These are phyloP conservation scores for Pelmatolapia mariae DNA, from an alignment of 2,113 vertebrate species.

Conservation along the genomic window DNA sequence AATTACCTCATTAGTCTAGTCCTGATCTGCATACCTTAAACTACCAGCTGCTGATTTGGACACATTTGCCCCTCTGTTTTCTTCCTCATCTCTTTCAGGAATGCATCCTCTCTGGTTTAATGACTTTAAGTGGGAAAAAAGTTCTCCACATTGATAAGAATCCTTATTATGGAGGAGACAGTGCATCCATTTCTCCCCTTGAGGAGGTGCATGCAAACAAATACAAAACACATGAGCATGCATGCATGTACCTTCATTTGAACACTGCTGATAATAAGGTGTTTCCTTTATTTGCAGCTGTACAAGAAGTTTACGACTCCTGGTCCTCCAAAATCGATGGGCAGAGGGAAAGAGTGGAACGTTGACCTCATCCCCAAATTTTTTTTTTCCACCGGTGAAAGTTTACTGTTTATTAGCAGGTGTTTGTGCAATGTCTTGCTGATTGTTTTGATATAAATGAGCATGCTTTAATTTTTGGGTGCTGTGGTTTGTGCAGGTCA, in stretches of 20 bases:
- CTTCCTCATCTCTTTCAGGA: conserved; percentile 52
- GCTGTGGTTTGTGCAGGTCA: conserved; percentile 71
- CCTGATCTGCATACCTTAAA: not conserved
- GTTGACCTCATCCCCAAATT: conserved; percentile 77
- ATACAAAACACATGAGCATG: not conserved
- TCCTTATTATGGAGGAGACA: conserved; percentile 71
- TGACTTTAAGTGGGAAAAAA: conserved; percentile 74
- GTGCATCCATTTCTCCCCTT: conserved; percentile 69
- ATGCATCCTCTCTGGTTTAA: conserved; percentile 73
- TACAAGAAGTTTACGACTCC: conserved; percentile 65
- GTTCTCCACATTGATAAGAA: conserved; percentile 78
- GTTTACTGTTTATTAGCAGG: not conserved
- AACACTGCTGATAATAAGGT: not conserved
- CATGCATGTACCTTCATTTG: not conserved
- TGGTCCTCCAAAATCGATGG: conserved; percentile 48
- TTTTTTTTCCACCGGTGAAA: conserved; percentile 66
- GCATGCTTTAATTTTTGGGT: not conserved
- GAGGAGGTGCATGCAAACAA: conserved; percentile 60
- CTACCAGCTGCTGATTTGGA: not conserved
- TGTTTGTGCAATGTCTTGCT: not conserved
- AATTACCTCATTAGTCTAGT: not conserved
- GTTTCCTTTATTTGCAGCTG: conserved; percentile 44
- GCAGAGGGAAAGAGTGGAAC: conserved; percentile 74
- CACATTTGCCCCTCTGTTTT: not conserved
- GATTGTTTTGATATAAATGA: not conserved